Conservation (phyloP, 1,140 invertebrate genomes). For the Telenomus remus region DNA sequence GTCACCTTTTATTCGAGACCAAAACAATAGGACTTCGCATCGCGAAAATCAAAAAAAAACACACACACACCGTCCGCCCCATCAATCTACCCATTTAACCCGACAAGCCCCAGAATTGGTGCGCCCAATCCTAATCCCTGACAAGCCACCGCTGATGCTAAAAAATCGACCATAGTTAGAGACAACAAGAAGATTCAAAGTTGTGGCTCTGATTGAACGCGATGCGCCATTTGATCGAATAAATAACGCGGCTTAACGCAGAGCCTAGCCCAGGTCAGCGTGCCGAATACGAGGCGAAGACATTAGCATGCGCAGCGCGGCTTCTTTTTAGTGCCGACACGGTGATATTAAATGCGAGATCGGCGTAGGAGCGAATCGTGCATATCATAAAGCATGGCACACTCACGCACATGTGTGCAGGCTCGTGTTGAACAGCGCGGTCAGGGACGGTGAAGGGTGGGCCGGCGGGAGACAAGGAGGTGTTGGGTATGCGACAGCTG, state of each 20-base stretch:
- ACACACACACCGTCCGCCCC: constrained; percentile 14
- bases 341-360: constrained; percentile 49
- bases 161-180: constrained; percentile 8
- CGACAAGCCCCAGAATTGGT: constrained; percentile 3
- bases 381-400: constrained; percentile 38
- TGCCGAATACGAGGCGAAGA: constrained; percentile 8
- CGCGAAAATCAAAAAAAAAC: constrained; percentile 15
- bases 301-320: constrained; percentile 26
- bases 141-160: constrained; percentile 2
- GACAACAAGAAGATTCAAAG: neutral
- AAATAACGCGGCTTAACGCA: constrained; percentile 24
- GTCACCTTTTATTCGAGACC: constrained; percentile 12
- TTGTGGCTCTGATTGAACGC: constrained; percentile 6
- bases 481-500: constrained; percentile 74
- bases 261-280: constrained; percentile 3
- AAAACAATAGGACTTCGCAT: constrained; percentile 14
- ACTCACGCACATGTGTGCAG: constrained; percentile 34
- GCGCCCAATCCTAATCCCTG: constrained; percentile 13
- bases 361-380: constrained; percentile 23
- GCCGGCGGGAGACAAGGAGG: constrained; percentile 49
- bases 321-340: constrained; percentile 29
- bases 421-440: constrained; percentile 11
- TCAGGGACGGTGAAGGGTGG: constrained; percentile 38
- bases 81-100: constrained; percentile 20
- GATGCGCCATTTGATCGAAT: constrained; percentile 17